Evolutionary conservation across 2,113 vertebrate species (phyloP), one percentile per base, ranked within the genome.

Genomic region (Pygoscelis antarcticus): DNA sequence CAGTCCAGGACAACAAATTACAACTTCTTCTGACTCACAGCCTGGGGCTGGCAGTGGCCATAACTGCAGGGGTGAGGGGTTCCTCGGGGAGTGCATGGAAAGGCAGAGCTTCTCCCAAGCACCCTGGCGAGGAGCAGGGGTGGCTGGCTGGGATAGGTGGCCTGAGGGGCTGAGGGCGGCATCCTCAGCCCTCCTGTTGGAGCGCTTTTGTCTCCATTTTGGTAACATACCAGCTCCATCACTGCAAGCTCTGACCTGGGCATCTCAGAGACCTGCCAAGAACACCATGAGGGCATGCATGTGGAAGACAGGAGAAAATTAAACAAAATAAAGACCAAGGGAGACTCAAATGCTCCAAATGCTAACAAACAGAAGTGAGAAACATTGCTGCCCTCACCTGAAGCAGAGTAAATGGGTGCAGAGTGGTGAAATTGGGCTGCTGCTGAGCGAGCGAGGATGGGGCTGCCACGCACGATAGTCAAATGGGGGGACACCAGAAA

Each of bases 351-450:
- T 11, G 34, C 40, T 80, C 23, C 46, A 44, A 75, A 83, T 0
- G 1, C 10, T 22, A 21, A 60, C 18, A 47, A 75, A 49, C 26
- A 66, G 22, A 32, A 71, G 27, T 10, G 21, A 71, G 27, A 83
- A 90, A 66, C 0, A 0, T 16, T 34, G 9, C 27, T 86, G 44
- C 14, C n/a, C 23, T 13, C 4, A 0, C 29, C 22, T 19, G 36
- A 72, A 60, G n/a, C 40, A 57, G 22, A 89, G 34, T 30, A 29
- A 40, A 51, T 0, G 7, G 27, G 4, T 1, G 0, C 49, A 65
- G 25, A 60, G 23, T 0, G 0, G 7, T 42, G 52, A 65, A 66
- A 65, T 0, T 3, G 5, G 27, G 30, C 61, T 47, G 22, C 4
- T 1, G 5, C 22, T 47, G 62, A 54, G 34, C 0, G 2, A 68